Evolutionary conservation across 2,797 vertebrate genomes (phyloP).

Genomic region (Bryconaethiops microstoma): DNA sequence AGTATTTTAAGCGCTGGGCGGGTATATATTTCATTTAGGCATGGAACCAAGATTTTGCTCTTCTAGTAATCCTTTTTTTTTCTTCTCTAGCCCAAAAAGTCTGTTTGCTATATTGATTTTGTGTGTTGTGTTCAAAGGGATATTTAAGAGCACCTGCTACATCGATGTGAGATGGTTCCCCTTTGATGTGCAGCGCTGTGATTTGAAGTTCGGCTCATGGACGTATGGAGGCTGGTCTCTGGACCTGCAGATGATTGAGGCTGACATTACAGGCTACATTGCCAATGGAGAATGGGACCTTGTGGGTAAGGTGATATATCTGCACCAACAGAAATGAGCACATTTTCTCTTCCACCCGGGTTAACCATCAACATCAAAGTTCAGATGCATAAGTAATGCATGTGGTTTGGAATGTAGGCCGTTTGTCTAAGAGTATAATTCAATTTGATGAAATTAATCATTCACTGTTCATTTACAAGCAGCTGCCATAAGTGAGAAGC

Average conservation of each 20-base stretch:
- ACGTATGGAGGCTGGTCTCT: constrained; percentile 89
- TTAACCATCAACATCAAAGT: background rate
- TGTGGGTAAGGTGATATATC: constrained; percentile 81
- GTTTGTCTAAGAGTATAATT: no score
- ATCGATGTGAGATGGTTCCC: constrained; percentile 98
- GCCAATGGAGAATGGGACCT: constrained; percentile 96
- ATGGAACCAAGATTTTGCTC: no score
- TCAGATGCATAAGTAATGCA: background rate
- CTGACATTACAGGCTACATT: constrained; percentile 86
- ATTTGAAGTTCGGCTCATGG: constrained; percentile 98
- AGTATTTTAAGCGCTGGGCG: no score
- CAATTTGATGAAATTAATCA: background rate
- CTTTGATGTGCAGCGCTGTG: constrained; percentile 93
- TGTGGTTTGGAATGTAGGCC: background rate
- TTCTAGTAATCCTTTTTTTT: no score
- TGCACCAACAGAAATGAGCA: background rate
- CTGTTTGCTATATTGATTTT: constrained; percentile 88
- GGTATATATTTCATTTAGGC: no score
- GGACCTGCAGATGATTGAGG: constrained; percentile 89
- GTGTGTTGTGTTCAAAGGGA: constrained; percentile 91
- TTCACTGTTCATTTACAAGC: background rate
- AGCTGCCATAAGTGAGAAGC: background rate
- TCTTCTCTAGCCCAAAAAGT: no score
- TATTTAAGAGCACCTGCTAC: constrained; percentile 93
- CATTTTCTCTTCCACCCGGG: background rate